phyloP scores from a whole-genome alignment of 2,113 vertebrate species.

The Chaetodon trifascialis region DNA sequence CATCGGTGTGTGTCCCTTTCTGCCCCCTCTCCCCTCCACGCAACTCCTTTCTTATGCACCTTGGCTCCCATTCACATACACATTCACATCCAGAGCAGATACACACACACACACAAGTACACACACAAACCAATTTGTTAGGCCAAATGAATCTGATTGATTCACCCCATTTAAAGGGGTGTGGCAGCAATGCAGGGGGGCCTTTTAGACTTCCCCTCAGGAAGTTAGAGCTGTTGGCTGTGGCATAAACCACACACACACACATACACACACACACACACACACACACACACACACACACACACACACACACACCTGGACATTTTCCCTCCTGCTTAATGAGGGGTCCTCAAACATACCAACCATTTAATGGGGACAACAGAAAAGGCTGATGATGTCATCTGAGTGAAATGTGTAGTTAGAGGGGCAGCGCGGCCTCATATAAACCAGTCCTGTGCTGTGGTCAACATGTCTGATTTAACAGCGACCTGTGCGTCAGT shows the following conservation, averaged over 20 bases:
- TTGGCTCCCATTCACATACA: conserved; percentile 59
- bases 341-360: conserved; percentile 34
- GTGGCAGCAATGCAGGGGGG: conserved; percentile 55
- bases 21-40: conserved; percentile 49
- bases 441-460: conserved; percentile 37
- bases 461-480: conserved; percentile 60
- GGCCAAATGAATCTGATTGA: conserved; percentile 81
- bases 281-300: conserved; percentile 23
- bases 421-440: conserved; percentile 23
- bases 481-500: conserved; percentile 36
- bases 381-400: conserved; percentile 69
- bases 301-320: conserved; percentile 23
- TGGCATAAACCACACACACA: conserved; percentile 26
- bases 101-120: conserved; percentile 59
- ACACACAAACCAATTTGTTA: conserved; percentile 69
- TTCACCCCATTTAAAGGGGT: conserved; percentile 71
- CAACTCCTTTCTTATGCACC: conserved; percentile 71
- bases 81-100: conserved; percentile 41
- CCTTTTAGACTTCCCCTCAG: conserved; percentile 64
- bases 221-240: conserved; percentile 66
- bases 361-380: conserved; percentile 57
- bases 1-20: conserved; percentile 61
- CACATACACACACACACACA: conserved; percentile 25
- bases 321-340: conserved; percentile 34
- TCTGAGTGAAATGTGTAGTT: conserved; percentile 25